Base-by-base conservation (phyloP, 2,888 invertebrate genomes). In the Belgica antarctica region DNA sequence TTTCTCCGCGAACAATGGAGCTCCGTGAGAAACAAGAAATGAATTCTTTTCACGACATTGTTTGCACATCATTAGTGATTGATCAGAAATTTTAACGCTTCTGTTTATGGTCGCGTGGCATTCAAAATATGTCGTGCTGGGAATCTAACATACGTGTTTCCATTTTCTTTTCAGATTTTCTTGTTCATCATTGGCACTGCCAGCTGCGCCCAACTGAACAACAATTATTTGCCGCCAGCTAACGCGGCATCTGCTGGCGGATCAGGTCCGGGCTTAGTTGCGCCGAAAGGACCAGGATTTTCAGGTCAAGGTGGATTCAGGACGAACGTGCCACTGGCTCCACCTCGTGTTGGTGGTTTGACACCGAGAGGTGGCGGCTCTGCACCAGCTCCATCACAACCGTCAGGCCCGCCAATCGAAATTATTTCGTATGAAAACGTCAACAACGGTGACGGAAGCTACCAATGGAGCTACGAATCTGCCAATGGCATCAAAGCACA, bases 401-500 rank as follows among this genome's bases (percentile, higher is more conserved):
- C 78, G 1, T 75, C 77, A 5, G 76, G 81, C 41, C 81, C 82
- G 28, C 80, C 78, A 71, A 82, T 84, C 66, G 82, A 82, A 25
- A 85, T 85, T 27, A 73, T 85, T 7, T 83, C 83, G 1, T 84
- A 81, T 74, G 84, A 84, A 71, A 84, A 84, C 73, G 83, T 82
- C 70, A 84, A 84, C 74, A 83, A 83, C 72, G 83, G 84, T 5
- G 84, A 85, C 76, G 85, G 85, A 62, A 83, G 82, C 72, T 85
- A 85, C 74, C 83, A 81, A 73, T 84, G 81, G 75, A 80, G 85
- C 74, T 87, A 85, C 74, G 84, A 86, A 77, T 84, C 86, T 15
- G 85, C 82, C 10, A 86, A 87, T 74, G 86, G 86, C 12, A 87
- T 87, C 73, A 82, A 82, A 73, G 86, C 83, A 1, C 79, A 86